Percentiles rank a stretch among this genome's conserved stretches.
Conservation (phyloP, 2,888 invertebrate genomes). For the Invenusta paracnida region DNA sequence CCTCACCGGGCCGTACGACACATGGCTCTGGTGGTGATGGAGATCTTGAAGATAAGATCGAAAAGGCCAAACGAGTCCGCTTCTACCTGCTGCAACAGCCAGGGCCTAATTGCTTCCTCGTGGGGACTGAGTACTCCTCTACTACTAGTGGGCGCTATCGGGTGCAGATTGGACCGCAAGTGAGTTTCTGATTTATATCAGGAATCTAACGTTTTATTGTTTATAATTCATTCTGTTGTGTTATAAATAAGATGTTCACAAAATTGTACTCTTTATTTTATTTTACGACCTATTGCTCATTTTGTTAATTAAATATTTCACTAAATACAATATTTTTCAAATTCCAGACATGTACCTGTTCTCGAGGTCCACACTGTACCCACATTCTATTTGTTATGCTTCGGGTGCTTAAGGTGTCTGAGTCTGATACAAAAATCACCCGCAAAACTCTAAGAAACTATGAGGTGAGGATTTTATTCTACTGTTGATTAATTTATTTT, state of each 20-base stretch:
- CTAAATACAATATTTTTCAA: too few relatives aligned
- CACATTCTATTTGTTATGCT: constrained; percentile 63
- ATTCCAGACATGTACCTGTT: constrained; percentile 62
- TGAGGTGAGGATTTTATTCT: constrained; percentile 59
- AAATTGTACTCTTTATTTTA: too few relatives aligned
- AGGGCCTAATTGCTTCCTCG: constrained; percentile 62
- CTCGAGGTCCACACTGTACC: constrained; percentile 60
- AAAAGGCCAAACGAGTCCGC: constrained; percentile 55
- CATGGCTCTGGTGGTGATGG: not conserved
- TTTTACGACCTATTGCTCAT: too few relatives aligned
- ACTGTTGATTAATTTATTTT: too few relatives aligned
- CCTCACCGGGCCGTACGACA: not conserved
- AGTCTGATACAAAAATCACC: constrained; percentile 58
- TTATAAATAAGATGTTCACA: too few relatives aligned
- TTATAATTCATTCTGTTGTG: not conserved
- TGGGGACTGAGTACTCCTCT: constrained; percentile 56
- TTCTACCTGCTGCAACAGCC: constrained; percentile 62
- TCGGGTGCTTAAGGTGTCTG: constrained; percentile 61
- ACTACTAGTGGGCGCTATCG: constrained; percentile 61
- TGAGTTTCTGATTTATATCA: constrained; percentile 48
- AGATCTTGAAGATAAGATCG: constrained; percentile 8
- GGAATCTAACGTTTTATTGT: constrained; percentile 44
- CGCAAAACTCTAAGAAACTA: constrained; percentile 61
- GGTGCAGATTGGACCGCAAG: constrained; percentile 60
- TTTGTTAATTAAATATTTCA: too few relatives aligned